These are phyloP conservation scores for Melanostigma gelatinosum DNA, from an alignment of 2,113 vertebrate species.

Conservation along the genomic window DNA sequence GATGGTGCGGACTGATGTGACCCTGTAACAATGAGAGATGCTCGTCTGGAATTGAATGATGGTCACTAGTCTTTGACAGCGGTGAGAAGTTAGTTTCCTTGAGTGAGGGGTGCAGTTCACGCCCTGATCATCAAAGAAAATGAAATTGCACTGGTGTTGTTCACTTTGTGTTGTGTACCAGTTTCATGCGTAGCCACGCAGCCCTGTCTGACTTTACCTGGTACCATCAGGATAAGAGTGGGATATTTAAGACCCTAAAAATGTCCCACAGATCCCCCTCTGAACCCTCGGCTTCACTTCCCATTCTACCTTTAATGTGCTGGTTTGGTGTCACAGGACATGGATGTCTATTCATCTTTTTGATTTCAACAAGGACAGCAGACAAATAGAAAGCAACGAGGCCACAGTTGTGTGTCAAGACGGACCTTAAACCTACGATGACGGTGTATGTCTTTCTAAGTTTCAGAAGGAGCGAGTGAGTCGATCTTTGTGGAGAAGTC, in stretches of 20 bases:
- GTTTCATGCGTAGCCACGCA: background rate
- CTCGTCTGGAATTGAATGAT: slow-evolving; percentile 50
- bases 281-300: slow-evolving; percentile 9
- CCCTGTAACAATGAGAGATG: slow-evolving; percentile 55
- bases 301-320: slow-evolving; percentile 20
- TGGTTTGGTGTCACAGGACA: slow-evolving; percentile 17
- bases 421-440: background rate
- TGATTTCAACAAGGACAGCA: background rate
- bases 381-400: slow-evolving; percentile 7
- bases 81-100: slow-evolving; percentile 17
- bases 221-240: slow-evolving; percentile 19
- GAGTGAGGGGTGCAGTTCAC: slow-evolving; percentile 7
- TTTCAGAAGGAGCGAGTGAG: slow-evolving; percentile 15
- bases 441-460: slow-evolving; percentile 26
- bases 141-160: background rate
- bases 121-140: background rate
- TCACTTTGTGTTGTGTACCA: slow-evolving; percentile 7
- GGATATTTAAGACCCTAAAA: slow-evolving; percentile 35
- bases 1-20: slow-evolving; percentile 68
- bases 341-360: slow-evolving; percentile 7
- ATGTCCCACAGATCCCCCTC: slow-evolving; percentile 3
- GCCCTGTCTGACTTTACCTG: slow-evolving; percentile 18
- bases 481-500: slow-evolving; percentile 24
- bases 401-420: slow-evolving; percentile 3
- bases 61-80: slow-evolving; percentile 28